Conservation (phyloP, 2,888 invertebrate genomes). For the Blomia tropicalis region DNA sequence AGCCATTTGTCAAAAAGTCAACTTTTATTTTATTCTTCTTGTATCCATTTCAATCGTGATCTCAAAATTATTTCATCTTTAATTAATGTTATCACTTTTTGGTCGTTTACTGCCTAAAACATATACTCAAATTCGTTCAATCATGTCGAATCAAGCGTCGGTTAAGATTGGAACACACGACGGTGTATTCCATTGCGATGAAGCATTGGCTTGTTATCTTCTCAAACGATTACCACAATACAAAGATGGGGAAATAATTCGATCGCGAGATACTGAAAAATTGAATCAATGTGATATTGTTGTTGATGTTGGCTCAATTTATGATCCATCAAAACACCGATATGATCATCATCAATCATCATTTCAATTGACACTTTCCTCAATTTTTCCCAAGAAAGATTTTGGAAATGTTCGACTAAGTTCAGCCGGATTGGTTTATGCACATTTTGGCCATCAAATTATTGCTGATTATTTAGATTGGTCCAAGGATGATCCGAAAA, state of each 20-base stretch:
- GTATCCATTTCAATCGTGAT: no score
- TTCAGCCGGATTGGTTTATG: slow-evolving; percentile 82
- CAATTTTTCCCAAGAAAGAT: slow-evolving; percentile 36
- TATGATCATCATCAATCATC: slow-evolving; percentile 89
- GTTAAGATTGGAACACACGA: slow-evolving; percentile 45
- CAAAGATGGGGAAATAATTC: slow-evolving; percentile 59
- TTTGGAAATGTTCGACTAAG: slow-evolving; percentile 52
- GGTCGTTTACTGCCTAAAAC: no score
- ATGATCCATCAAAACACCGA: slow-evolving; percentile 53
- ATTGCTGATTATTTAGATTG: slow-evolving; percentile 44
- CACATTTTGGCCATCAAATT: slow-evolving; percentile 68
- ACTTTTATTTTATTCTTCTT: no score
- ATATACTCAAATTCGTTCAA: no score
- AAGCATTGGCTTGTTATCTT: slow-evolving; percentile 83
- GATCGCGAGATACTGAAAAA: slow-evolving; percentile 43
- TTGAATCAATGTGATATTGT: slow-evolving; percentile 75
- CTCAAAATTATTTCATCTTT: no score
- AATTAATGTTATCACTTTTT: no score
- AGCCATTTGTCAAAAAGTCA: no score
- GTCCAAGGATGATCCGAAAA: slow-evolving; percentile 36
- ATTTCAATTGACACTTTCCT: slow-evolving; percentile 51
- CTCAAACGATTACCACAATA: slow-evolving; percentile 62
- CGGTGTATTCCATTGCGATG: slow-evolving; percentile 83
- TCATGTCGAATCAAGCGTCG: no score
- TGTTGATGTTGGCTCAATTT: slow-evolving; percentile 80